Base-by-base conservation (phyloP, 2,888 invertebrate genomes). In the Schizotus pectinicornis region DNA sequence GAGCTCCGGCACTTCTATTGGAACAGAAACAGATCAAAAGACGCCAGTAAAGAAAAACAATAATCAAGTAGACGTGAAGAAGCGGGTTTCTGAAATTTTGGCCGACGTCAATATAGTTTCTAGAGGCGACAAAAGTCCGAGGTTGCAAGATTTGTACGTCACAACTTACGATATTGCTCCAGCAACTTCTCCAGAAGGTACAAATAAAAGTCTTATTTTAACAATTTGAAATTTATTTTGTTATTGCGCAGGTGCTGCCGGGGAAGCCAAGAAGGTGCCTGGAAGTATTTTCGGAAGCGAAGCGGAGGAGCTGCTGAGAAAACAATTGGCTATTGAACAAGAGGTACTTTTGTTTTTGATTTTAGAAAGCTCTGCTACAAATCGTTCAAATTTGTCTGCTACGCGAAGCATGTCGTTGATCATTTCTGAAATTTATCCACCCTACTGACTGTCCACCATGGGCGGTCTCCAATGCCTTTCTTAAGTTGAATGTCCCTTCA, bases 271-370 rank as follows among this genome's bases (percentile, higher is more conserved):
- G 14, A 56, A 58, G 39, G 22, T 14, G 39, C 48, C 66, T 32
- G 61, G 56, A 2, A 69, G 63, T 51, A 66, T 70, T 51, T 67
- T 80, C 56, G 80, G 79, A 41, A 81, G 77, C 64, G 86, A 87
- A 76, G 86, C 86, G 11, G 86, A 87, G 74, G 80, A 85, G 61
- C 80, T 87, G 42, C 80, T 85, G 41, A 82, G 83, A 59, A 85
- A 87, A 69, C 86, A 87, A 74, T 76, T 87, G 46, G 83, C 85
- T 70, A 85, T 86, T 37, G 87, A 88, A 72, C 83, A 85, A 74
- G 86, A 87, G 82, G 86, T 86, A 76, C 5, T 22, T 65, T 68
- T 56, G 38, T 12, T n/a, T n/a, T n/a, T n/a, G n/a, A n/a, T n/a
- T n/a, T n/a, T n/a, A n/a, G n/a, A n/a, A n/a, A n/a, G n/a, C n/a